These are phyloP conservation scores for Pseudomyrmex cubaensis DNA, from an alignment of 1,140 invertebrate genomes.

Conservation along the genomic window DNA sequence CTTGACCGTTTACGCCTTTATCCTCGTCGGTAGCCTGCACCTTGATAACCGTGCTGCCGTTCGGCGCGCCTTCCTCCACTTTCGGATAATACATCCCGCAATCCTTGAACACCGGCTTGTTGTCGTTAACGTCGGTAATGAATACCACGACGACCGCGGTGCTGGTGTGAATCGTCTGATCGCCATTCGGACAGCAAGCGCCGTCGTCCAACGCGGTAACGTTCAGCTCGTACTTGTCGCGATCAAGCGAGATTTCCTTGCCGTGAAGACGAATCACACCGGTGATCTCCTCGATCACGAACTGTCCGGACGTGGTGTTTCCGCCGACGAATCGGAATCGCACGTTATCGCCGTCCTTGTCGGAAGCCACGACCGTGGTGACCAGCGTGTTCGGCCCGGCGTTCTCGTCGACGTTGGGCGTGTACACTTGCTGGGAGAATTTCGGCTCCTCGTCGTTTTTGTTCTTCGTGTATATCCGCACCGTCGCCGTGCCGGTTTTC, in stretches of 20 bases:
- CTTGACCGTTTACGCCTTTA: constrained; percentile 96
- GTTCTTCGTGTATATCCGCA: constrained; percentile 97
- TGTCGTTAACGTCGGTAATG: constrained; percentile 98
- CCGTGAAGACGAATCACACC: constrained; percentile 96
- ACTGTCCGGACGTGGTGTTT: constrained; percentile 94
- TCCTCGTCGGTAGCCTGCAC: constrained; percentile 97
- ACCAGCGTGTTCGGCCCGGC: constrained; percentile 97
- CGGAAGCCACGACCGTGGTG: constrained; percentile 97
- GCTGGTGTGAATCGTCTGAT: constrained; percentile 94
- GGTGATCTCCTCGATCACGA: constrained; percentile 97
- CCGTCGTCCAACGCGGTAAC: constrained; percentile 98
- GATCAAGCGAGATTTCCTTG: constrained; percentile 93
- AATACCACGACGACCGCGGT: constrained; percentile 98
- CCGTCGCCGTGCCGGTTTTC: constrained; percentile 96
- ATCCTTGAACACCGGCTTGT: constrained; percentile 97
- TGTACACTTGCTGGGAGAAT: constrained; percentile 98
- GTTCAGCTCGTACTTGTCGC: constrained; percentile 96
- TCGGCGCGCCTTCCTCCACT: constrained; percentile 96
- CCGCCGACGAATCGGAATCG: constrained; percentile 97
- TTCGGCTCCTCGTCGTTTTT: constrained; percentile 98
- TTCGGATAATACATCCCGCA: constrained; percentile 96
- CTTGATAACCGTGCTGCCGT: constrained; percentile 96
- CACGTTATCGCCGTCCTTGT: constrained; percentile 98
- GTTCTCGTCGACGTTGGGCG: constrained; percentile 98
- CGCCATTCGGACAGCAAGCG: constrained; percentile 95